Evolutionary conservation across 2,797 vertebrate genomes (phyloP).

Genomic region (Mormyrops boulengeri): DNA sequence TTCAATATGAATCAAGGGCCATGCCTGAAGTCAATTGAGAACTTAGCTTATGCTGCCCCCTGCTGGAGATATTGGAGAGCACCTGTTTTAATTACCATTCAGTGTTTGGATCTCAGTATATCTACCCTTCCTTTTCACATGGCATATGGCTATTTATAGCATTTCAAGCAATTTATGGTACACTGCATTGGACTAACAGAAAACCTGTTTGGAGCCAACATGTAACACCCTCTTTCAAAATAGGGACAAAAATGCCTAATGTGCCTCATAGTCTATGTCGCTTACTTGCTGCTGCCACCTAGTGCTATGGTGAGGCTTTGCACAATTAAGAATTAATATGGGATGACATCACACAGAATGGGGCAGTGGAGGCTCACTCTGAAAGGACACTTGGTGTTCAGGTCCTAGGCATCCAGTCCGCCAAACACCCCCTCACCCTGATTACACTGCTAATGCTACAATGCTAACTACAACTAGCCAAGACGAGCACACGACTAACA

Average conservation of each 20-base stretch:
- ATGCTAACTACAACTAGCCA: not conserved
- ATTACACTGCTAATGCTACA: not conserved
- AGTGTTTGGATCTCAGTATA: not conserved
- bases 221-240: not conserved
- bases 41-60: slow-evolving; percentile 3
- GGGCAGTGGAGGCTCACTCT: not conserved
- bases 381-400: not conserved
- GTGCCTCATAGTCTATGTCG: not conserved
- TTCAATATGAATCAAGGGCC: not conserved
- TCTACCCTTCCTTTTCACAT: not conserved
- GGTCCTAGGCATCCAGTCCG: not conserved
- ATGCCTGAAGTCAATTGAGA: not conserved
- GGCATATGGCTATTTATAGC: not conserved
- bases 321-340: not conserved
- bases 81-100: not conserved
- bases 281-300: slow-evolving; percentile 33
- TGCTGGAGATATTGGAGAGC: not conserved
- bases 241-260: not conserved
- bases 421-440: not conserved
- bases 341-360: not conserved
- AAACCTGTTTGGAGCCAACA: not conserved
- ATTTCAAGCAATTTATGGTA: not conserved
- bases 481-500: not conserved
- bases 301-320: slow-evolving; percentile 14
- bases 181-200: not conserved